Evolutionary conservation across 2,888 invertebrate species (phyloP), one percentile per base, ranked within the genome.

Genomic region (Tetheella fluctuosa): DNA sequence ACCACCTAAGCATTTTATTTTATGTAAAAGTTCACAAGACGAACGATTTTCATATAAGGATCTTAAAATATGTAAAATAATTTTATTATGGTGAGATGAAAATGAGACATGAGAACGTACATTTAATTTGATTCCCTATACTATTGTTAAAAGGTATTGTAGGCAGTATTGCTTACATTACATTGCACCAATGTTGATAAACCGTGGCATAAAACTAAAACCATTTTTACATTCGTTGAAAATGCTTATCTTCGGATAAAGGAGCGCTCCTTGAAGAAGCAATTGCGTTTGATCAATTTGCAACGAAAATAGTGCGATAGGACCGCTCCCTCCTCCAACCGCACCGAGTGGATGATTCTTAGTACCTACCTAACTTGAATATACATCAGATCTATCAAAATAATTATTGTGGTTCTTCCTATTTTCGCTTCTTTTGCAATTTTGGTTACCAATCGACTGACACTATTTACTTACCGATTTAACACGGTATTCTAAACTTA

Each of bases 271-370:
- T n/a, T 53, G 63, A 57, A 63, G 73, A 67, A 70, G 65, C 73
- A 73, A 70, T 59, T 73, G 68, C 63, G 69, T 73, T 75, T 75
- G 73, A 74, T 73, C 73, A 75, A 74, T 74, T 73, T 75, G 69
- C 71, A 74, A 69, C 71, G 70, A 75, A 75, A 73, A 67, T 68
- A 69, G 74, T 74, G 67, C 69, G 42, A 42, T 4, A 17, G 7
- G 4, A 17, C 70, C 67, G 67, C 68, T 68, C 69, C 73, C 73
- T 61, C 67, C 65, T 64, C 57, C 57, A 67, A 70, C 68, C 74
- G 68, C 7, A 15, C 5, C 39, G 17, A 17, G 10, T 20, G 48
- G 48, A 10, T 8, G 20, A 10, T 48, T 20, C n/a, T 39, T 48
- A 20, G 13, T 13, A n/a, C n/a, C n/a, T n/a, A n/a, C n/a, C n/a